Base-by-base conservation (phyloP, 2,888 invertebrate species). In the Saturnia pavonia region DNA sequence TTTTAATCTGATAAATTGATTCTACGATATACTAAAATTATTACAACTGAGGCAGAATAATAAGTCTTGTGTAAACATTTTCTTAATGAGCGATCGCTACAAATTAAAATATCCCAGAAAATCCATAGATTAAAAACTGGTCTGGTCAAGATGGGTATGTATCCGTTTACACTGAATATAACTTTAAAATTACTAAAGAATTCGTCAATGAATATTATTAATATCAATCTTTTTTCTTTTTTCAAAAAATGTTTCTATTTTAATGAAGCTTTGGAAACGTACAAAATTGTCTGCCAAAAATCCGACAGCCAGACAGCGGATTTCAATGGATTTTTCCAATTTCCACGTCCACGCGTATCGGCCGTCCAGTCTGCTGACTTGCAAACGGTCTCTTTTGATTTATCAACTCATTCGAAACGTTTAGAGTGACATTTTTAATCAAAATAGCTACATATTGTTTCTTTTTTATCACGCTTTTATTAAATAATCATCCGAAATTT, bases 251-350 rank as follows among this genome's bases (percentile, higher is more conserved):
- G n/a, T 60, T 27, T 60, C 4, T 14, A 69, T 68, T 65, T 71
- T 51, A 48, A 27, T 16, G 45, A 9, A 51, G 34, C 68, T 69
- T 65, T 60, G 57, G 65, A 65, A 19, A 40, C 40, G n/a, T 16
- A 65, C 68, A 72, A 66, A 70, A 72, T 51, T 67, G 69, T 60
- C 57, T 25, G 70, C 68, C 67, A 27, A 71, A 71, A 69, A 67
- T 60, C 67, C 57, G 69, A 34, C 71, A 45, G 71, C 57, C 67
- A 71, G 71, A 67, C 60, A 71, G 45, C 68, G 78, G 80, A 80
- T 84, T 85, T 83, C 74, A 81, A 79, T 75, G 82, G 82, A 84
- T 88, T 90, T 91, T 91, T 89, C 86, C 91, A 91, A 91, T 91
- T 92, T 91, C 90, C 91, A 86, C 78, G 73, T 75, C 74, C 71